Evolutionary conservation across 2,888 invertebrate genomes (phyloP).

Genomic region (Orthonychiurus folsomi): DNA sequence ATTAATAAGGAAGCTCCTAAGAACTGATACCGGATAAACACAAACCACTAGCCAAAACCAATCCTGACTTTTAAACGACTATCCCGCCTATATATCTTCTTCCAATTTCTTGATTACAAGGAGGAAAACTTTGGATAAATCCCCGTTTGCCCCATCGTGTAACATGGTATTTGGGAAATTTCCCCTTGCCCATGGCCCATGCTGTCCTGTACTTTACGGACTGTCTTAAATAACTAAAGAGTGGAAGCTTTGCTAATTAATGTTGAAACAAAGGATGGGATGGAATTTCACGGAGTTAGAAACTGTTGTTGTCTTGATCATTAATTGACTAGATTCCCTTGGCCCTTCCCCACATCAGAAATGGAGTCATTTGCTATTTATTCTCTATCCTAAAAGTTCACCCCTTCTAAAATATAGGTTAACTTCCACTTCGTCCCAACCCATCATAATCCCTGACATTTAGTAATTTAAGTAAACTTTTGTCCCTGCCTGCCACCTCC

Average conservation of each 20-base stretch:
- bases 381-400: no score
- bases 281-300: not conserved
- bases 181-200: no score
- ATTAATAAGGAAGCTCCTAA: not conserved
- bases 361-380: no score
- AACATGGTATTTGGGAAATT: no score
- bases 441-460: not conserved
- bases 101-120: not conserved
- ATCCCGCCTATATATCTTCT: not conserved
- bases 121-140: not conserved
- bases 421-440: no score
- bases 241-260: not conserved
- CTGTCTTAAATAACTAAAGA: not conserved
- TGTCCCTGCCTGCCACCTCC: not conserved
- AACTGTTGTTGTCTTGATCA: not conserved
- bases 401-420: no score
- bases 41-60: not conserved
- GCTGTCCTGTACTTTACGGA: no score
- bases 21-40: not conserved
- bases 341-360: no score
- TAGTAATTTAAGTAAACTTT: no score
- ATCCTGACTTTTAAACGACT: no score
- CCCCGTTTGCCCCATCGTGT: no score
- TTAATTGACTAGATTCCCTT: no score
- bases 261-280: conserved; percentile 1